Evolutionary conservation across 2,888 invertebrate genomes (phyloP).

Genomic region (Amiota communis): DNA sequence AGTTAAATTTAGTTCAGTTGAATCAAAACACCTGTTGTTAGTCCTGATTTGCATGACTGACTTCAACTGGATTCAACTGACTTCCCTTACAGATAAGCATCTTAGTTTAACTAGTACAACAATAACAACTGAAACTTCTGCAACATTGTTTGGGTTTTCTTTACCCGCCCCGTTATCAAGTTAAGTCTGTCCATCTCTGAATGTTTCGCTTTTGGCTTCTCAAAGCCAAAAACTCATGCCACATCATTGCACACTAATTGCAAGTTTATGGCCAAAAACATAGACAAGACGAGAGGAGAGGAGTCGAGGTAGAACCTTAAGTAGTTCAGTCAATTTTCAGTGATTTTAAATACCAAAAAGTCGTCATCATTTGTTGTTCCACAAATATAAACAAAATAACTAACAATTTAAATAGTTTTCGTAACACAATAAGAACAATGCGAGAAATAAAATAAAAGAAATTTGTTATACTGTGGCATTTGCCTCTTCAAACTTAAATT

Average conservation of each 20-base stretch:
- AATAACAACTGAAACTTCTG: too few relatives aligned
- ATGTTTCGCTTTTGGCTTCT: too few relatives aligned
- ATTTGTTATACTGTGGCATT: too few relatives aligned
- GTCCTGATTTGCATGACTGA: background rate
- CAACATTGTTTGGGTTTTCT: too few relatives aligned
- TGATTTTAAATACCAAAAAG: background rate
- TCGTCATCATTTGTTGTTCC: background rate
- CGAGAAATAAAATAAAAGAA: background rate
- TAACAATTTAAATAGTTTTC: too few relatives aligned
- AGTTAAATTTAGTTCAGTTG: background rate
- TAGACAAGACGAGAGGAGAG: background rate
- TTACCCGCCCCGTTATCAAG: too few relatives aligned
- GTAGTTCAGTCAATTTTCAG: background rate
- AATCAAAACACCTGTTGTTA: background rate
- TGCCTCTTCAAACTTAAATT: too few relatives aligned
- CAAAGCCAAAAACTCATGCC: background rate
- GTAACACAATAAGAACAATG: background rate
- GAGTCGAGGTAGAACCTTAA: too few relatives aligned
- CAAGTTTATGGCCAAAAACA: constrained; percentile 13
- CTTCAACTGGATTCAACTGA: background rate
- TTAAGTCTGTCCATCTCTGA: too few relatives aligned
- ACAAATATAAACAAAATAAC: constrained; percentile 9
- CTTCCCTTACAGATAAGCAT: too few relatives aligned
- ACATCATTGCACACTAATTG: constrained; percentile 22
- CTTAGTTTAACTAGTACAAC: too few relatives aligned